Base-by-base conservation (phyloP, 2,113 vertebrate genomes). In the Athene cunicularia region DNA sequence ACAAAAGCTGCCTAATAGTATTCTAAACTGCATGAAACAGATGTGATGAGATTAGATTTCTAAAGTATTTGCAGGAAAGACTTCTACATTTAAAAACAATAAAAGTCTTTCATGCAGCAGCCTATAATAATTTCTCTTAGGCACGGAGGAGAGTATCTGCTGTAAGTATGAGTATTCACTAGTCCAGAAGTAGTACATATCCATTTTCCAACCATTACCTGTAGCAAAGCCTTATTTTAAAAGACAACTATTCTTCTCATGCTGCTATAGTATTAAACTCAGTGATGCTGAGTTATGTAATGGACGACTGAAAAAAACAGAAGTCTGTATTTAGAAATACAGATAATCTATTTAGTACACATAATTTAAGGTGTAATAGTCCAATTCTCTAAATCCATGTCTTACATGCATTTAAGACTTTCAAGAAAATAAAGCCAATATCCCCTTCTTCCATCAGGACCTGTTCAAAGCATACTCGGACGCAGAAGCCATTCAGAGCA, bases 51-150 rank as follows among this genome's bases (percentile, higher is more conserved):
- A 96, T 90, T 81, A 4, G 1, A 60, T 93, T 97, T 95, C 94
- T 62, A 53, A 95, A 95, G 50, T 45, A 89, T 79, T 77, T 8
- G 14, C 45, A 95, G 85, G 33, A 86, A 81, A 5, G 2, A 30
- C 26, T 88, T 97, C 88, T 73, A 71, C 66, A 79, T 93, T 96
- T 96, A 93, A 95, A 94, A 83, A 83, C 39, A 96, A 95, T 94
- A 33, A 49, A 84, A 86, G 67, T 64, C 80, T 95, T 88, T 93
- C 75, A 93, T 37, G 33, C 49, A 73, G 71, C 50, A 96, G 33
- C 79, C 95, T 52, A 43, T 75, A 92, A 87, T 71, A 82, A 86
- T 96, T 92, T 86, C 56, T 93, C 93, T 84, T 73, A 90, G 55
- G 76, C 35, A 58, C 2, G 11, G 33, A 81, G 47, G 7, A 81